These are phyloP conservation scores for Lordiphosa collinella DNA, from an alignment of 1,140 invertebrate species.

Conservation along the genomic window DNA sequence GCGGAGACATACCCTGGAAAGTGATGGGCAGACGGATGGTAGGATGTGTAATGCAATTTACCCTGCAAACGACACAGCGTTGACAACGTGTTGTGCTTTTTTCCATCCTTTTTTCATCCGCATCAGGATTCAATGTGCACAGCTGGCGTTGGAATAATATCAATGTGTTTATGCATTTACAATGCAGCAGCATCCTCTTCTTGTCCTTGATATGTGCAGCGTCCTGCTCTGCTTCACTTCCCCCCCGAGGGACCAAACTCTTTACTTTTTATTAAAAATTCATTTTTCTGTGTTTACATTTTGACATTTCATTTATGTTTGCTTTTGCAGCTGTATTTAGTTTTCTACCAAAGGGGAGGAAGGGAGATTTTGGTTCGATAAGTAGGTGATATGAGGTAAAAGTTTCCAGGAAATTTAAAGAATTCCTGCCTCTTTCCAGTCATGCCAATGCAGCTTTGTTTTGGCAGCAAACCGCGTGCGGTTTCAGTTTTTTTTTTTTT, in stretches of 20 bases:
- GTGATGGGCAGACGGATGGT: not conserved
- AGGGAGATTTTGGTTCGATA: no score
- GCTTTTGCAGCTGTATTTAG: conserved; percentile 38
- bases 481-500: conserved; percentile 12
- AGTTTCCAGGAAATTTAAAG: no score
- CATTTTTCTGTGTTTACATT: conserved; percentile 53
- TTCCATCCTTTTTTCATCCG: not conserved
- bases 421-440: no score
- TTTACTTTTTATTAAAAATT: conserved; percentile 49
- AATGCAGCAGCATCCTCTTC: conserved; percentile 47
- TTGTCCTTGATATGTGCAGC: conserved; percentile 54
- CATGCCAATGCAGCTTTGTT: conserved; percentile 21
- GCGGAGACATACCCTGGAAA: conserved; percentile 11
- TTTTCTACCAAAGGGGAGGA: not conserved
- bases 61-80: no score
- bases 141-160: conserved; percentile 73
- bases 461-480: conserved; percentile 25
- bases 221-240: not conserved
- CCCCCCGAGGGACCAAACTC: not conserved
- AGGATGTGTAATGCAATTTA: no score
- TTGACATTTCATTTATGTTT: conserved; percentile 56
- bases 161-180: conserved; percentile 75
- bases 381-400: no score
- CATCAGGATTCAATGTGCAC: conserved; percentile 55
- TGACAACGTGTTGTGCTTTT: conserved; percentile 46